Evolutionary conservation across 1,140 invertebrate species (phyloP), one percentile per base, ranked within the genome.

Genomic region (Camponotus floridanus): DNA sequence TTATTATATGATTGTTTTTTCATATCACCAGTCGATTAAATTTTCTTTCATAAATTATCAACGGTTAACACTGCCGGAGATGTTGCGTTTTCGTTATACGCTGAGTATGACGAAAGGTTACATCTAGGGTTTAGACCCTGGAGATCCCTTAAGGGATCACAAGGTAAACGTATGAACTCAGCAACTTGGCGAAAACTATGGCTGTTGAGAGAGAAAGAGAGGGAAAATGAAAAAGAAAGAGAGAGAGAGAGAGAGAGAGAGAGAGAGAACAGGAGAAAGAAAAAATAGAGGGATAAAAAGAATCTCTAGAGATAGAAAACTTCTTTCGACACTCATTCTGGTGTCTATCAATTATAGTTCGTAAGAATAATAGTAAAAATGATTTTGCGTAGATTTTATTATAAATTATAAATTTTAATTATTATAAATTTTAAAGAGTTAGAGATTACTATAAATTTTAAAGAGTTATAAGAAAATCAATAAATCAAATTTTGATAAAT

Each of bases 131-230:
- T 51, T 36, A 51, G 15, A 18, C 48, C 13, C 48, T 51, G 5
- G 48, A 51, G 48, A 51, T 51, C 13, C 15, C 15, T 51, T 15
- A 51, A 26, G 62, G 55, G 15, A 71, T 81, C 11, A 68, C 55
- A 67, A 39, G 71, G 59, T 85, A 73, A 79, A 83, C 57, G 13
- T 21, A 59, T 51, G 51, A 71, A 78, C 9, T 85, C 74, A 87
- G 80, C 86, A 65, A 11, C 51, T 33, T 62, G 11, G n/a, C 39
- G 31, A 55, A 81, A 86, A 70, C 21, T 85, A 65, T 59, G 68
- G 9, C 39, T 65, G 0, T 13, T 31, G 9, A 79, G 48, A 33
- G 7, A 31, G 15, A 64, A 7, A 33, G 4, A 51, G 3, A 62
- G 21, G 31, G 21, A 61, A 26, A 61, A 26, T 8, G 11, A 62